Base-by-base conservation (phyloP, 2,113 vertebrate species). In the Spizaetus ornatus region DNA sequence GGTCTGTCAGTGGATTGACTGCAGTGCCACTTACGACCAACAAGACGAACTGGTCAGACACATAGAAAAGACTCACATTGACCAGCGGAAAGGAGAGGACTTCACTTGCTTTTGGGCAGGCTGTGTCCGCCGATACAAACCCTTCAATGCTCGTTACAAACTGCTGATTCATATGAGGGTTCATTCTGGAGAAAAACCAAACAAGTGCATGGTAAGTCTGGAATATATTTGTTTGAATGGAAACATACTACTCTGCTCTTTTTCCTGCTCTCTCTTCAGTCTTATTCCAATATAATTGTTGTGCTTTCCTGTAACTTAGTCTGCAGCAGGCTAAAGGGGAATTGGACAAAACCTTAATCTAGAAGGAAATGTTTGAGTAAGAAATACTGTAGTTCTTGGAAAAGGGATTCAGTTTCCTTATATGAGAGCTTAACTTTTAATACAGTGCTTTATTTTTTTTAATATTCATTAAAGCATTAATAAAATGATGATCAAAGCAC, bases 21-120 rank as follows among this genome's bases (percentile, higher is more conserved):
- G 99, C 98, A 99, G 99, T 52, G 99, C 99, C 62, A 98, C 98
- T 20, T 99, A 99, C 0, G 99, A 99, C 93, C 99, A 99, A 97
- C 99, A 99, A 98, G 99, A 99, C 36, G 99, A 99, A 98, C 98
- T 99, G 96, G 99, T 99, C 96, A 99, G 99, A 95, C 99, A 99
- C 98, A 99, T 99, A 84, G 99, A 99, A 97, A 99, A 99, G 97
- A 99, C 99, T 67, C 99, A 99, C 97, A 99, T 99, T 7, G 99
- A 99, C 98, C 99, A 99, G 97, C 98, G 99, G 95, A 99, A 99
- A 97, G 99, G 99, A 31, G 99, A 99, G 96, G 99, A 99, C 98
- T 99, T 99, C 98, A 99, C 99, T 96, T 99, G 99, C 97, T 99
- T 99, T 98, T 99, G 99, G 99, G 99, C 99, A 3, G 99, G 99